Conservation (phyloP, 2,113 vertebrate genomes). For the Tragelaphus imberbis region DNA sequence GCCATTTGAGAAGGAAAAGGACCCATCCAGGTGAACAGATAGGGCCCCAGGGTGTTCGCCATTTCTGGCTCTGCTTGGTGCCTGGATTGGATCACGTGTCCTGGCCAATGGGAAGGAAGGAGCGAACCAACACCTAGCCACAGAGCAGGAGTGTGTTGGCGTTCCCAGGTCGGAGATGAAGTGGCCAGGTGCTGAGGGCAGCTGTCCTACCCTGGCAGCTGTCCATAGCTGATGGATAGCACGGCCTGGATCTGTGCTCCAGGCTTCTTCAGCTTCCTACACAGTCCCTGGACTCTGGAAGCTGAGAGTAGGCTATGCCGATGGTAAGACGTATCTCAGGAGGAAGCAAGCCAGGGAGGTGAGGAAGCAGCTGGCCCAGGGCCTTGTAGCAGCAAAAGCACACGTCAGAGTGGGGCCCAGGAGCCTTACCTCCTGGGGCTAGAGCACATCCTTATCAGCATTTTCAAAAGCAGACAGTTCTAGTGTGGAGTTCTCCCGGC, state of each 20-base stretch:
- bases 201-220: background rate
- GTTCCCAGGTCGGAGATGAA: background rate
- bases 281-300: background rate
- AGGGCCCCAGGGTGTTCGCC: slow-evolving; percentile 2
- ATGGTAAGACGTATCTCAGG: background rate
- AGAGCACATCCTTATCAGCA: background rate
- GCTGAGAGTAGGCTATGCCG: background rate
- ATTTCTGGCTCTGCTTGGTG: slow-evolving; percentile 23
- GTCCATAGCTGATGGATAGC: background rate
- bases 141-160: background rate
- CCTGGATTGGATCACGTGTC: background rate
- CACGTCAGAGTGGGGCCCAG: background rate
- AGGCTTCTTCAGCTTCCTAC: background rate
- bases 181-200: background rate
- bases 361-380: background rate
- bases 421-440: background rate
- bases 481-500: background rate
- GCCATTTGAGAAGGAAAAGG: slow-evolving; percentile 48
- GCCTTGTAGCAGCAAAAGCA: background rate
- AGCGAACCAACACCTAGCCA: background rate
- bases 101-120: background rate
- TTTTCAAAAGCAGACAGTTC: background rate
- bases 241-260: background rate
- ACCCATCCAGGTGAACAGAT: slow-evolving; percentile 23
- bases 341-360: background rate